Conservation (phyloP, 2,888 invertebrate species). For the Tricholauxania praeusta region DNA sequence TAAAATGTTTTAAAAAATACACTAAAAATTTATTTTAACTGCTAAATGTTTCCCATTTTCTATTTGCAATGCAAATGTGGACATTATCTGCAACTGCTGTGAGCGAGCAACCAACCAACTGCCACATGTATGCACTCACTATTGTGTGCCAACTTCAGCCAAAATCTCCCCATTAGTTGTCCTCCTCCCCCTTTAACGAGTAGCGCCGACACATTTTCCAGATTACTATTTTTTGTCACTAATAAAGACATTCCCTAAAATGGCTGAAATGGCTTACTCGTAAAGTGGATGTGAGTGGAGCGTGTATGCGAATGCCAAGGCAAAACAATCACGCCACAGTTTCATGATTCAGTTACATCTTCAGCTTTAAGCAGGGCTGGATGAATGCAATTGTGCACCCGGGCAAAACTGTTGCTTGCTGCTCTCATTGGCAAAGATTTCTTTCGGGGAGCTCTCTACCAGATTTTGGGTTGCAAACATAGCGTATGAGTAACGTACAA, state of each 20-base stretch:
- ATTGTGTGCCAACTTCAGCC: not conserved
- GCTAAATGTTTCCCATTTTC: not conserved
- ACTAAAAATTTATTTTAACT: no score
- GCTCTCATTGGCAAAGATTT: no score
- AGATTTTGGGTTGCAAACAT: no score
- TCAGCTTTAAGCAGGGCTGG: no score
- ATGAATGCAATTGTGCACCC: no score
- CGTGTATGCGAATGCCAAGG: slow-evolving; percentile 14
- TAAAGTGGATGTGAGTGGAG: slow-evolving; percentile 17
- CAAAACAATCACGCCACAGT: not conserved
- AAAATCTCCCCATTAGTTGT: no score
- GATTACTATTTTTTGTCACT: slow-evolving; percentile 40
- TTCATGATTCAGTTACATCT: no score
- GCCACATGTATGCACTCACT: not conserved
- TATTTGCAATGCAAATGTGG: slow-evolving; percentile 35
- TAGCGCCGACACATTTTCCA: not conserved
- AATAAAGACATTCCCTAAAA: slow-evolving; percentile 53
- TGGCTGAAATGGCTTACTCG: slow-evolving; percentile 1
- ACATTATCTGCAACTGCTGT: slow-evolving; percentile 27
- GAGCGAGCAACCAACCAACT: not conserved
- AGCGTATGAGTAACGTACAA: no score
- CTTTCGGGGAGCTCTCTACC: no score
- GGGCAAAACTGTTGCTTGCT: no score
- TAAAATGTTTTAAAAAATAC: no score
- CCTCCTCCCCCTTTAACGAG: not conserved